A percentile compares a stretch with the other conserved stretches of the same genome.
phyloP scores from a whole-genome alignment of 2,797 vertebrate species.

The Benthosema pterotum region DNA sequence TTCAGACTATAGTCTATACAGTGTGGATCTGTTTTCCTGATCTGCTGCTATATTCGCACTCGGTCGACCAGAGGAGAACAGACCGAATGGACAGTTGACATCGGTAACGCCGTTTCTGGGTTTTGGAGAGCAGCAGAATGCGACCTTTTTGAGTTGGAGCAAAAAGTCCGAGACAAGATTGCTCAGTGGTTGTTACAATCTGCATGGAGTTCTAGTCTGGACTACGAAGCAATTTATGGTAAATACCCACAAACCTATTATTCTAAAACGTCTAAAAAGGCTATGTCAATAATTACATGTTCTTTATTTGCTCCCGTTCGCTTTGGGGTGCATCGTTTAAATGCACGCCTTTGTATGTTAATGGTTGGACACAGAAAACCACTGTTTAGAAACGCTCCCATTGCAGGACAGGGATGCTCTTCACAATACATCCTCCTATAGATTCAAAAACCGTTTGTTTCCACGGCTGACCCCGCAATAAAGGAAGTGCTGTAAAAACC shows the following conservation, averaged over 20 bases:
- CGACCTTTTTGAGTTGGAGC: conserved; percentile 71
- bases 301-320: conserved; percentile 19
- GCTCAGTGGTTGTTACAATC: conserved; percentile 66
- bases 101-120: conserved; percentile 63
- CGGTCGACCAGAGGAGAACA: conserved; percentile 65
- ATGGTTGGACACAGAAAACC: conserved; percentile 26
- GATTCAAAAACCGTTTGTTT: conserved; percentile 69
- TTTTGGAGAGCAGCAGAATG: conserved; percentile 68
- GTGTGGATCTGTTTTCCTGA: conserved; percentile 65
- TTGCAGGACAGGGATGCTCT: conserved; percentile 35
- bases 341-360: not conserved
- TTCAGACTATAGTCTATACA: conserved; percentile 57
- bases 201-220: conserved; percentile 82
- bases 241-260: conserved; percentile 55
- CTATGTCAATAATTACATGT: too few relatives aligned
- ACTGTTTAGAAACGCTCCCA: conserved; percentile 39
- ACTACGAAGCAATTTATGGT: conserved; percentile 84
- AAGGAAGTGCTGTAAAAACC: conserved; percentile 76
- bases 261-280: conserved; percentile 2
- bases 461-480: conserved; percentile 64
- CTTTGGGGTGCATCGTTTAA: conserved; percentile 2
- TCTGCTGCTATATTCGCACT: conserved; percentile 59
- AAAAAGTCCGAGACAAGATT: conserved; percentile 70
- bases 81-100: conserved; percentile 66
- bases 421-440: conserved; percentile 34